Base-by-base conservation (phyloP, 1,140 invertebrate species). In the Agraylea sexmaculata region DNA sequence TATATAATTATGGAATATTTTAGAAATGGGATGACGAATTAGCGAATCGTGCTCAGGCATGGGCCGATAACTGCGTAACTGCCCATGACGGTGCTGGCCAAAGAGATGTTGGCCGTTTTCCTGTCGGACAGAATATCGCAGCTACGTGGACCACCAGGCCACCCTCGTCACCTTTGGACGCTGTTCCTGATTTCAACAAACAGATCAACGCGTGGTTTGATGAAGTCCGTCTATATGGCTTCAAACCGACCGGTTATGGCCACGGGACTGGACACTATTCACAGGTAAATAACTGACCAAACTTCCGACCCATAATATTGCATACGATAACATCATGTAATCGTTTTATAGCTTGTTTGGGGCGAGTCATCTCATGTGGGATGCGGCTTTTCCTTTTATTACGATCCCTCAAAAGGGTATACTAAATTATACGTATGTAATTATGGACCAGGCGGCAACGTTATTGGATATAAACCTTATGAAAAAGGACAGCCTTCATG, bases 21-120 rank as follows among this genome's bases (percentile, higher is more conserved):
- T 43, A 83, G 80, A 66, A 77, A 51, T 91, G 87, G 87, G 87
- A 91, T 55, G 81, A 89, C 31, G 83, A 89, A 56, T 63, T 92
- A 42, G 87, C 87, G 10, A 59, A 67, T 3, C 68, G 77, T 29
- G 87, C 87, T 5, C 86, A 90, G 55, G 69, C 74, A 51, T 89
- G 87, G 83, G 78, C 87, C 0, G 75, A 84, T 44, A 74, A 77
- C 33, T 91, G 87, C 54, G 69, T 72, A 21, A 75, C 83, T 30
- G 70, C 68, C 7, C 87, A 91, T 53, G 86, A 90, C 56, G 43
- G 55, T 13, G 59, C 62, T 0, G 47, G 59, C 2, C 59, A 68
- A 38, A 63, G 65, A 13, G 62, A 65, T 22, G 63, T 66, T 74
- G 80, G 69, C 38, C 70, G 83, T 43, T 87, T 87, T 55, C 68